Evolutionary conservation across 1,140 invertebrate species (phyloP).

Genomic region (Chironomus striatipennis): DNA sequence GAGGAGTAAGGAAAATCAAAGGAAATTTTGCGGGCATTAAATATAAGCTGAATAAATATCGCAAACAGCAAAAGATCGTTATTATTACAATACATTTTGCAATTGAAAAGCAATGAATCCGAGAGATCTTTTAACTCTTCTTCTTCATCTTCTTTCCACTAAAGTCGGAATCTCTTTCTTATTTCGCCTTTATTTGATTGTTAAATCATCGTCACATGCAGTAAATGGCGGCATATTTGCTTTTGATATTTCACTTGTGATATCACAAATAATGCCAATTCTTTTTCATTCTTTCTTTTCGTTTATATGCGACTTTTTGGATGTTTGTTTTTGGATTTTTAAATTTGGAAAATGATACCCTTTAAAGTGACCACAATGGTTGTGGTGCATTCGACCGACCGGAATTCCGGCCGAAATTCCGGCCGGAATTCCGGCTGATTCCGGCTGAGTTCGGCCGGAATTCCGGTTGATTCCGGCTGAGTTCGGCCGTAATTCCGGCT

Average conservation of each 20-base stretch:
- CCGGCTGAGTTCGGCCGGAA: too few relatives aligned
- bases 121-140: background rate
- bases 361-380: too few relatives aligned
- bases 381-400: too few relatives aligned
- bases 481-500: too few relatives aligned
- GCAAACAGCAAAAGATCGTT: slow-evolving; percentile 8
- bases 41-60: background rate
- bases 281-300: too few relatives aligned
- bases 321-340: too few relatives aligned
- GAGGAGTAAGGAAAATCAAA: background rate
- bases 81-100: background rate
- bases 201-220: background rate
- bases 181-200: background rate
- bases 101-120: slow-evolving; percentile 16
- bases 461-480: too few relatives aligned
- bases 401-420: too few relatives aligned
- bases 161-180: background rate
- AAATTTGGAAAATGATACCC: too few relatives aligned
- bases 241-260: background rate
- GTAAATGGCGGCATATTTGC: slow-evolving; percentile 20
- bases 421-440: too few relatives aligned
- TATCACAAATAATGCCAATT: background rate
- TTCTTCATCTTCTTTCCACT: background rate
- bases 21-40: slow-evolving; percentile 2
- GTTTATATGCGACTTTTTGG: too few relatives aligned